Evolutionary conservation across 2,888 invertebrate species (phyloP).

Genomic region (Cerastis rubricosa): DNA sequence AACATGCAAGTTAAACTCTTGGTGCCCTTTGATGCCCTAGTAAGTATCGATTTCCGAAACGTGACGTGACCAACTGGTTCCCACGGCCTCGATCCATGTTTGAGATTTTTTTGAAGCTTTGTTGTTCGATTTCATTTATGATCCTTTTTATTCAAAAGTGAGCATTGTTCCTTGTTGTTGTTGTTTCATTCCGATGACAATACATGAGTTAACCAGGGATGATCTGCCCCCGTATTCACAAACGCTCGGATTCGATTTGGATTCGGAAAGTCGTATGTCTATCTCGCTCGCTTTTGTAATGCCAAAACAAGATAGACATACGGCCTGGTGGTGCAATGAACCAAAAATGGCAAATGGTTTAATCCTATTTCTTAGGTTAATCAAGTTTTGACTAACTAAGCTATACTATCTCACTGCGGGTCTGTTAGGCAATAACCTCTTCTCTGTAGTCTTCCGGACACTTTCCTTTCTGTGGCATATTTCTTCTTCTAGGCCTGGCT

Average conservation of each 20-base stretch:
- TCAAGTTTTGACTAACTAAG: background rate
- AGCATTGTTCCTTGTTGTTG: background rate
- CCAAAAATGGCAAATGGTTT: background rate
- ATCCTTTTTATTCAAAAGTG: background rate
- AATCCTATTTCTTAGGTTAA: background rate
- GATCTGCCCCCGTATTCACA: no score
- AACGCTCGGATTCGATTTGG: no score
- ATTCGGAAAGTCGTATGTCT: no score
- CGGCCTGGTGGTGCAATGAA: background rate
- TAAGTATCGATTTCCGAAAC: conserved; percentile 5
- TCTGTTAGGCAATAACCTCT: no score
- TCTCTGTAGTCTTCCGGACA: background rate
- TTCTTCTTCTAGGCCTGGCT: background rate
- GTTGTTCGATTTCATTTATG: background rate
- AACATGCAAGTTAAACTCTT: conserved; percentile 1
- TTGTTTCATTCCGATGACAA: background rate
- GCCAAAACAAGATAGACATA: no score
- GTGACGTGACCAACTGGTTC: conserved; percentile 16
- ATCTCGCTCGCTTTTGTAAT: no score
- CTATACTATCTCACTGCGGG: background rate
- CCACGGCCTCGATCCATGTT: conserved; percentile 1
- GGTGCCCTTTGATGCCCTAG: conserved; percentile 18
- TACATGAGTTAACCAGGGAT: background rate
- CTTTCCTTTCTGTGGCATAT: background rate
- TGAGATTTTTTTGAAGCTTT: background rate